Conservation (phyloP, 2,797 vertebrate species). For the Jordanella pulchra region DNA sequence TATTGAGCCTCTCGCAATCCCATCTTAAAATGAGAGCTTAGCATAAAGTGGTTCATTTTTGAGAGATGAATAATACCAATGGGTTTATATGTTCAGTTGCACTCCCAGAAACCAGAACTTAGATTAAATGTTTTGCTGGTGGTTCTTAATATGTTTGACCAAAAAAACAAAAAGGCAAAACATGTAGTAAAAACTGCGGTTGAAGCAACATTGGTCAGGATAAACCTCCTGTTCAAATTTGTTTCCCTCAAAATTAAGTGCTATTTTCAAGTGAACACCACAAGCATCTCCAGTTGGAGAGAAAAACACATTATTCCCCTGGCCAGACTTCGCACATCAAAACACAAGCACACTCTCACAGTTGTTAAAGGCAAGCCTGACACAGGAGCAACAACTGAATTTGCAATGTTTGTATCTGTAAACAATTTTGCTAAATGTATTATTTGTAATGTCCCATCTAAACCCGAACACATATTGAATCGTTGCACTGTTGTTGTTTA, state of each 20-base stretch:
- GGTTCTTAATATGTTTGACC: not conserved
- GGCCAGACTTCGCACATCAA: slow-evolving; percentile 38
- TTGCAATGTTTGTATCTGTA: slow-evolving; percentile 10
- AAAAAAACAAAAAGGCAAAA: not conserved
- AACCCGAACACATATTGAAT: slow-evolving; percentile 3
- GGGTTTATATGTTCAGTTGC: slow-evolving; percentile 26
- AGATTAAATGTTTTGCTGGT: slow-evolving; percentile 26
- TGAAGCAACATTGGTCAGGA: slow-evolving; percentile 18
- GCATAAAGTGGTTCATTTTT: slow-evolving; percentile 22
- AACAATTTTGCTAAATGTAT: slow-evolving; percentile 16
- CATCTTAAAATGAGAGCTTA: slow-evolving; percentile 15
- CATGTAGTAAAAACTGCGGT: slow-evolving; percentile 14
- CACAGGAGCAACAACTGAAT: slow-evolving; percentile 5
- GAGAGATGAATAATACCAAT: slow-evolving; percentile 30
- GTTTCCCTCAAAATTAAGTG: slow-evolving; percentile 32
- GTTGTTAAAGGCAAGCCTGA: slow-evolving; percentile 13
- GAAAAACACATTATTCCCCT: slow-evolving; percentile 32
- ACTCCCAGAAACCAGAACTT: slow-evolving; percentile 42
- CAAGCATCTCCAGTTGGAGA: slow-evolving; percentile 31
- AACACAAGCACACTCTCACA: slow-evolving; percentile 7
- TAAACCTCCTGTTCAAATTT: slow-evolving; percentile 27
- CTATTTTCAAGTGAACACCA: slow-evolving; percentile 40
- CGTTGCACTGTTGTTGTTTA: slow-evolving; percentile 11
- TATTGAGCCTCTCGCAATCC: not conserved
- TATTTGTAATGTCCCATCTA: slow-evolving; percentile 5